Conservation (phyloP, 2,113 vertebrate genomes). For the Chionis minor region DNA sequence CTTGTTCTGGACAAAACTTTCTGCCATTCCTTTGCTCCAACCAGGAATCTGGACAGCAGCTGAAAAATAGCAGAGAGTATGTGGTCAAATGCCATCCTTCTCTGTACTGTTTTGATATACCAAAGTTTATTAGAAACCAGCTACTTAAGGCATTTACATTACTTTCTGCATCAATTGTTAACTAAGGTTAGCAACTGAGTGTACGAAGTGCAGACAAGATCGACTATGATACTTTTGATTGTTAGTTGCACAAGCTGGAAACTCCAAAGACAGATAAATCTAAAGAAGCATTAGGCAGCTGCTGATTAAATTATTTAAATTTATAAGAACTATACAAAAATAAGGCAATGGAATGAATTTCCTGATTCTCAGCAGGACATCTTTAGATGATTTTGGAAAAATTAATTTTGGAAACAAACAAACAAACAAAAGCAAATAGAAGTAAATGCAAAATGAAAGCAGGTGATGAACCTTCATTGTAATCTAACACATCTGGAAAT, state of each 20-base stretch:
- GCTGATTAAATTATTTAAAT: background rate
- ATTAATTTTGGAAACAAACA: background rate
- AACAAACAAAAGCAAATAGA: background rate
- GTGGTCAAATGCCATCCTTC: background rate
- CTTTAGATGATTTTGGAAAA: background rate
- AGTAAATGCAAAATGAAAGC: background rate
- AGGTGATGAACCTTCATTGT: background rate
- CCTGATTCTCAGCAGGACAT: background rate
- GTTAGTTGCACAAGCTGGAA: background rate
- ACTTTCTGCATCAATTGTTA: background rate
- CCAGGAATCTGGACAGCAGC: background rate
- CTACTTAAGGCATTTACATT: background rate
- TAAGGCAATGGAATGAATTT: background rate
- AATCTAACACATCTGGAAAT: background rate
- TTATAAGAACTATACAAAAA: background rate
- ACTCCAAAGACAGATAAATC: background rate
- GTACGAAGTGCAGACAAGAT: background rate
- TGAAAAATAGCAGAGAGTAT: background rate
- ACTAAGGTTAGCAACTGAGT: background rate
- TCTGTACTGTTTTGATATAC: background rate
- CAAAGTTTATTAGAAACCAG: background rate
- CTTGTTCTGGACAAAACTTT: background rate
- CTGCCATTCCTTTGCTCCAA: background rate
- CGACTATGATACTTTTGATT: background rate
- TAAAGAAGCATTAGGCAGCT: background rate